These are phyloP conservation scores for Calameuta idolon DNA, from an alignment of 2,888 invertebrate species.

Conservation along the genomic window DNA sequence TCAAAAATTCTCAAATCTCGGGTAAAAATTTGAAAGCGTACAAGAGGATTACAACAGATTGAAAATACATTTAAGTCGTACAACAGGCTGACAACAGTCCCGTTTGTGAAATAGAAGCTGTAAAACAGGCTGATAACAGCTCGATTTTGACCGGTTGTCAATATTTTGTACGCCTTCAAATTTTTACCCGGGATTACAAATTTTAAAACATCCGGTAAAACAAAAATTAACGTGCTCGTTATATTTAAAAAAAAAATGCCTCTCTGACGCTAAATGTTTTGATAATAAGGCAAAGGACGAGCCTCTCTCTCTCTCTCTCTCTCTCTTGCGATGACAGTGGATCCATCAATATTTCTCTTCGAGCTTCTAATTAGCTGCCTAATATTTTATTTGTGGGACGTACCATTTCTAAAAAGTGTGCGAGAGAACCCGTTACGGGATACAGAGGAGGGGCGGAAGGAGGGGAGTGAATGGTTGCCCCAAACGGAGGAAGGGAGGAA, in stretches of 20 bases:
- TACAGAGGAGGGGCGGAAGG: background rate
- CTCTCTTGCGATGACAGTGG: conserved; percentile 19
- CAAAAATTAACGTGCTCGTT: conserved; percentile 15
- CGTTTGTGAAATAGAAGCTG: too few relatives aligned
- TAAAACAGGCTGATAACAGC: too few relatives aligned
- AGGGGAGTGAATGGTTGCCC: background rate
- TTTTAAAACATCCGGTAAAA: conserved; percentile 13
- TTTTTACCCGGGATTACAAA: background rate
- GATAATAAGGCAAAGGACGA: conserved; percentile 39
- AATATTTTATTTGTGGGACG: conserved; percentile 57
- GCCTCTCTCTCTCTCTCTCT: conserved; percentile 1
- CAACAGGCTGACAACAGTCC: too few relatives aligned
- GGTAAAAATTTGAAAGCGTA: too few relatives aligned
- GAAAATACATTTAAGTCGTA: too few relatives aligned
- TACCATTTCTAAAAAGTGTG: conserved; percentile 14
- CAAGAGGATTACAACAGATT: too few relatives aligned
- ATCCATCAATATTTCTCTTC: conserved; percentile 49
- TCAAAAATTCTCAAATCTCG: background rate
- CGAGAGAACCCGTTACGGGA: background rate
- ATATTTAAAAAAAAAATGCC: background rate
- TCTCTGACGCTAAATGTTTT: conserved; percentile 36
- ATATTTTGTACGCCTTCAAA: too few relatives aligned
- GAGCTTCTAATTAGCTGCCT: conserved; percentile 55
- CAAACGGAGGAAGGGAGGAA: background rate
- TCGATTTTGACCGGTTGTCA: too few relatives aligned